Evolutionary conservation across 2,113 vertebrate species (phyloP).

Genomic region (Zosterops lateralis): DNA sequence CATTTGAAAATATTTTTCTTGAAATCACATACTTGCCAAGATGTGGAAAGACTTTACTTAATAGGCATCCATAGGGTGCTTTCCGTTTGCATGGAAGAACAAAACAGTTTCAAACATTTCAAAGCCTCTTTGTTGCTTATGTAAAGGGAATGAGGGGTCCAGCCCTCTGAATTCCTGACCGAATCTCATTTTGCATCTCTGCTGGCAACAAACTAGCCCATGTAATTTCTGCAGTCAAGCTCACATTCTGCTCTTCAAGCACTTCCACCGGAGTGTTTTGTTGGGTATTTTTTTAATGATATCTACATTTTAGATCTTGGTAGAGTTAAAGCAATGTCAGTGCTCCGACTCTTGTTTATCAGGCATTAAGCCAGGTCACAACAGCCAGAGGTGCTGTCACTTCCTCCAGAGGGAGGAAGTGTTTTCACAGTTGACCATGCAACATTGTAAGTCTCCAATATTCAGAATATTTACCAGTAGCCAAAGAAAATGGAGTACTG

Average conservation of each 20-base stretch:
- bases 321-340: not conserved
- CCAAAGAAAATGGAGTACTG: not conserved
- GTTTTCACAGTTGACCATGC: not conserved
- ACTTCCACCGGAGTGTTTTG: not conserved
- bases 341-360: not conserved
- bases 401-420: not conserved
- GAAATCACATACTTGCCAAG: constrained; percentile 51
- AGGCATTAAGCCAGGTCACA: not conserved
- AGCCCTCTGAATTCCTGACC: constrained; percentile 7
- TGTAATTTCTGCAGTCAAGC: not conserved
- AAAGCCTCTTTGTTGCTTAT: constrained; percentile 45
- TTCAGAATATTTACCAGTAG: not conserved
- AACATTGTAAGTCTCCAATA: not conserved
- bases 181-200: constrained; percentile 40
- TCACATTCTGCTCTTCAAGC: not conserved
- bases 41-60: constrained; percentile 34
- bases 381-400: not conserved
- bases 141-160: constrained; percentile 6
- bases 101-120: constrained; percentile 38
- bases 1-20: constrained; percentile 65
- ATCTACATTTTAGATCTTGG: not conserved
- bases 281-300: not conserved
- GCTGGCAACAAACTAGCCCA: constrained; percentile 10
- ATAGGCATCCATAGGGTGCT: constrained; percentile 49
- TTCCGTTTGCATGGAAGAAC: constrained; percentile 36